A percentile compares a stretch with the other conserved stretches of the same genome.
These are phyloP conservation scores for Brachionichthys hirsutus DNA, from an alignment of 2,113 vertebrate species.

Conservation along the genomic window DNA sequence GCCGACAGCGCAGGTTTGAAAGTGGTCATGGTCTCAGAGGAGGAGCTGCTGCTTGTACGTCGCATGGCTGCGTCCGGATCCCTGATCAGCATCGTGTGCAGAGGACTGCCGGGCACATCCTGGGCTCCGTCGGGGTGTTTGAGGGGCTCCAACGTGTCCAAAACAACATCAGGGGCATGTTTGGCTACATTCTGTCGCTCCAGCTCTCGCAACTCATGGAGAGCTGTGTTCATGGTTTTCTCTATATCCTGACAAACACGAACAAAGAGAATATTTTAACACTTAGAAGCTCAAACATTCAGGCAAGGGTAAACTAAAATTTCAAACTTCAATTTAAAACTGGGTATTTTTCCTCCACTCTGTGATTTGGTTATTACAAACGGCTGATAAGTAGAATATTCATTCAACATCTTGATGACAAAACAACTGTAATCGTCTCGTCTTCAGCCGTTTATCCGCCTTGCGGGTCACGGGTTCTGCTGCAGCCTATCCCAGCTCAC, in stretches of 20 bases:
- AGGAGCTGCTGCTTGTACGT: slow-evolving; percentile 90
- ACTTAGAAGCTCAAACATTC: not conserved
- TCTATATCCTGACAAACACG: slow-evolving; percentile 88
- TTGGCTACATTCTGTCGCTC: slow-evolving; percentile 97
- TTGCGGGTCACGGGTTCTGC: too few relatives aligned
- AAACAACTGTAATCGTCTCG: too few relatives aligned
- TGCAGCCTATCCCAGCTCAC: too few relatives aligned
- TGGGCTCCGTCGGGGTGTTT: slow-evolving; percentile 83
- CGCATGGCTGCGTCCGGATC: slow-evolving; percentile 93
- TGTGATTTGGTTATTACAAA: too few relatives aligned
- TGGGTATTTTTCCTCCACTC: too few relatives aligned
- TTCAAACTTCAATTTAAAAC: not conserved
- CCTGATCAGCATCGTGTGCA: slow-evolving; percentile 96
- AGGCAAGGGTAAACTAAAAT: not conserved
- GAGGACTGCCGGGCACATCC: slow-evolving; percentile 86
- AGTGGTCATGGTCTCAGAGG: slow-evolving; percentile 93
- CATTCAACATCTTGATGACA: too few relatives aligned
- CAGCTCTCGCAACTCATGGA: slow-evolving; percentile 93
- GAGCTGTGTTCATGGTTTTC: slow-evolving; percentile 97
- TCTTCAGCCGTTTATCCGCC: too few relatives aligned
- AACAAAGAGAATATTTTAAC: slow-evolving; percentile 3
- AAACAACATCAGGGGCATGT: slow-evolving; percentile 93
- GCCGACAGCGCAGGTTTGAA: slow-evolving; percentile 91
- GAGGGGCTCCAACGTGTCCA: slow-evolving; percentile 96
- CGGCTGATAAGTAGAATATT: too few relatives aligned